Percentiles rank a stretch among this genome's conserved stretches.
phyloP scores from a whole-genome alignment of 2,888 invertebrate species.

The Bellardia pandia region DNA sequence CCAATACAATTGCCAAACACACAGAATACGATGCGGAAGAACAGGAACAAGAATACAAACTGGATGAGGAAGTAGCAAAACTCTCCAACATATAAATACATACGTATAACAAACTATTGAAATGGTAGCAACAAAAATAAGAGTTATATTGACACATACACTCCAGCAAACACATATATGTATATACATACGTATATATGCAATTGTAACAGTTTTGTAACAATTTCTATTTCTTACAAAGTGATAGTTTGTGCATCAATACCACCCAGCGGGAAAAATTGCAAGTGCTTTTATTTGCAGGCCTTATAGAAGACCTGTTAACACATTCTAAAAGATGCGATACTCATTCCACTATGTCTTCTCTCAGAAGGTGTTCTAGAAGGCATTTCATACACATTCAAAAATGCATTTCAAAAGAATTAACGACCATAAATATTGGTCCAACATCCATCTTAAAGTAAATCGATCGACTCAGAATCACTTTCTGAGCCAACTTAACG shows the following conservation, averaged over 20 bases:
- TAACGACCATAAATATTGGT: too few species aligned
- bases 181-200: background rate
- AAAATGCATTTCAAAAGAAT: too few species aligned
- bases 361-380: too few species aligned
- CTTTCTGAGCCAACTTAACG: too few species aligned
- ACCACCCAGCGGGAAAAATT: too few species aligned
- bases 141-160: slow-evolving; percentile 54
- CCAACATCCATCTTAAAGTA: too few species aligned
- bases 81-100: slow-evolving; percentile 42
- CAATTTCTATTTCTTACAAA: slow-evolving; percentile 20
- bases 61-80: slow-evolving; percentile 38
- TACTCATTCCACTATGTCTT: too few species aligned
- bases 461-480: too few species aligned
- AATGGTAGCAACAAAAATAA: slow-evolving; percentile 13
- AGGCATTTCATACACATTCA: too few species aligned
- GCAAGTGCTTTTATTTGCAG: too few species aligned
- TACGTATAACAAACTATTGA: slow-evolving; percentile 10
- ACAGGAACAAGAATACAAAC: slow-evolving; percentile 22
- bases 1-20: slow-evolving; percentile 25
- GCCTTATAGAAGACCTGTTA: too few species aligned
- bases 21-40: background rate
- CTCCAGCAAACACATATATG: background rate
- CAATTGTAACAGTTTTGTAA: slow-evolving; percentile 32
- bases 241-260: background rate
- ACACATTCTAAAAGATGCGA: too few species aligned